Conservation (phyloP, 2,113 vertebrate genomes). For the Potamarius usumacintae region DNA sequence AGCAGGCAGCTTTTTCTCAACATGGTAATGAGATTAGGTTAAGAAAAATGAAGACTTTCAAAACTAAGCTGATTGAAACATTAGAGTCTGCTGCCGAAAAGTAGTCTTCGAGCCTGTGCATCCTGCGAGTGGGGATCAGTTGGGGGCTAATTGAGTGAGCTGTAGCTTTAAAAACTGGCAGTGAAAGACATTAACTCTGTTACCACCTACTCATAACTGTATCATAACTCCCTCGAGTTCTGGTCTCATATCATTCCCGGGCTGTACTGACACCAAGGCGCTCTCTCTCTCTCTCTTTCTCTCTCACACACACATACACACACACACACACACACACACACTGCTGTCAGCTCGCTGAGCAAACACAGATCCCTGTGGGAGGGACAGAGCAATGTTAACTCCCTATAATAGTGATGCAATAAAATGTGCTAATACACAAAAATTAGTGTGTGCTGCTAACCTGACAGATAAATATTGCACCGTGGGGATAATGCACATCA, state of each 20-base stretch:
- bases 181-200: slow-evolving; percentile 39
- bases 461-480: slow-evolving; percentile 31
- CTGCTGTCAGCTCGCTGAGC: slow-evolving; percentile 65
- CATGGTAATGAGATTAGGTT: slow-evolving; percentile 23
- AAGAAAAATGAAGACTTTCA: neutral
- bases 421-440: slow-evolving; percentile 56
- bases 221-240: slow-evolving; percentile 36
- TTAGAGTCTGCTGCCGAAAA: slow-evolving; percentile 17
- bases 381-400: slow-evolving; percentile 54
- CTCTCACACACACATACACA: slow-evolving; percentile 15
- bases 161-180: slow-evolving; percentile 39
- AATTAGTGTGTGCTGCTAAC: slow-evolving; percentile 8
- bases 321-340: slow-evolving; percentile 18
- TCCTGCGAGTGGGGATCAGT: slow-evolving; percentile 30
- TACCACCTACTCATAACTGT: slow-evolving; percentile 47
- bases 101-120: neutral
- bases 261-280: slow-evolving; percentile 30
- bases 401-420: slow-evolving; percentile 49
- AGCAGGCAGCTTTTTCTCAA: slow-evolving; percentile 10
- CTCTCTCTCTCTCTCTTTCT: slow-evolving; percentile 9
- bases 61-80: slow-evolving; percentile 34
- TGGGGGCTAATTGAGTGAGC: slow-evolving; percentile 45
- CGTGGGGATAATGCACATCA: slow-evolving; percentile 1
- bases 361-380: slow-evolving; percentile 66
- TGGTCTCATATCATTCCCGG: slow-evolving; percentile 41